phyloP scores from a whole-genome alignment of 1,140 invertebrate species.

The Muscidifurax raptorellus region DNA sequence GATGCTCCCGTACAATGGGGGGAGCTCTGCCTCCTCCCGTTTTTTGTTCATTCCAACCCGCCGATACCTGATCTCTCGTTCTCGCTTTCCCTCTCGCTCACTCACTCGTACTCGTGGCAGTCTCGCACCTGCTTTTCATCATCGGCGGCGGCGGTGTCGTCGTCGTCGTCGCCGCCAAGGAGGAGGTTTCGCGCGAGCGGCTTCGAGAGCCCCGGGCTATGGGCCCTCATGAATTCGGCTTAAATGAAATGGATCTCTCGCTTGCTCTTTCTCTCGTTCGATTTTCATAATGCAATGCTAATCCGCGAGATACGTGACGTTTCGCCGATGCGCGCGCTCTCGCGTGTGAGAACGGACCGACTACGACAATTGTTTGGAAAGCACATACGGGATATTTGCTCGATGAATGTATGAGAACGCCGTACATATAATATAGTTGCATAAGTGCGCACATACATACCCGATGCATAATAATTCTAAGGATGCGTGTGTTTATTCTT shows the following conservation, averaged over 20 bases:
- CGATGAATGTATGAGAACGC: not conserved
- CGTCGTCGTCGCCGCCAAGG: not conserved
- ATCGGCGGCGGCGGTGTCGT: slow-evolving; percentile 51
- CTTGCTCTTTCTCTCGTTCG: slow-evolving; percentile 23
- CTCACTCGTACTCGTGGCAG: not conserved
- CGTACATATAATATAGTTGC: too few species aligned
- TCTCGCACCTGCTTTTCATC: not conserved
- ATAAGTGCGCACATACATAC: not conserved
- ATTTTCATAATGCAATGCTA: slow-evolving; percentile 65
- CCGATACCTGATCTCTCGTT: slow-evolving; percentile 69
- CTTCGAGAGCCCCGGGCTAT: slow-evolving; percentile 38
- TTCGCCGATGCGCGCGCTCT: not conserved
- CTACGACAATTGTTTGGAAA: slow-evolving; percentile 7
- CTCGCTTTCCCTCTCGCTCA: not conserved
- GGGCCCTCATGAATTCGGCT: slow-evolving; percentile 74
- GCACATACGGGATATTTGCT: not conserved
- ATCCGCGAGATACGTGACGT: slow-evolving; percentile 60
- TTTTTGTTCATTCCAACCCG: not conserved
- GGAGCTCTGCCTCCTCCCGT: slow-evolving; percentile 64
- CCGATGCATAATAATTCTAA: not conserved
- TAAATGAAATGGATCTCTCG: slow-evolving; percentile 73
- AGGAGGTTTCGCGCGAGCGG: slow-evolving; percentile 45
- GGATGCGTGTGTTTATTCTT: not conserved
- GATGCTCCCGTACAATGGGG: slow-evolving; percentile 71
- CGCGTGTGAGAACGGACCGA: slow-evolving; percentile 43